phyloP scores from a whole-genome alignment of 92 coral and sea anemone species.

The Porites rus region DNA sequence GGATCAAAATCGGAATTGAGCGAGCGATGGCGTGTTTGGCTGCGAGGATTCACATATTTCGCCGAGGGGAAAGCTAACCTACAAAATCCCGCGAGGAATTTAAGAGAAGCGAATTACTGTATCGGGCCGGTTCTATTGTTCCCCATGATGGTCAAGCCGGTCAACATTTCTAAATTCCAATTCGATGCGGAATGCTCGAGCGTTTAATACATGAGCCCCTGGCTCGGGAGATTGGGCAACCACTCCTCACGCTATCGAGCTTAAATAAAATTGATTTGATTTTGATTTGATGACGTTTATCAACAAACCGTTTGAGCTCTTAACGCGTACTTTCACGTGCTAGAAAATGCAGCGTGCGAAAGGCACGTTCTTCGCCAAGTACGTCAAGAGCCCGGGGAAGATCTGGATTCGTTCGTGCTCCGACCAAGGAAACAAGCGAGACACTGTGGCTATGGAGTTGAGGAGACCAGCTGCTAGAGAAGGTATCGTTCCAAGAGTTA shows the following conservation, averaged over 20 bases:
- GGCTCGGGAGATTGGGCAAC: too few relatives aligned
- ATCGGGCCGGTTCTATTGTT: slow-evolving; percentile 24
- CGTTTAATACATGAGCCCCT: too few relatives aligned
- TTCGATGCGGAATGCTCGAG: too few relatives aligned
- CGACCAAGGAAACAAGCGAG: slow-evolving; percentile 32
- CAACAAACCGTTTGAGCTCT: not conserved
- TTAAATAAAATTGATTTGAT: too few relatives aligned
- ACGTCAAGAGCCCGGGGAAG: slow-evolving; percentile 38
- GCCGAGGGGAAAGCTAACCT: slow-evolving; percentile 40
- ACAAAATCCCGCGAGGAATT: slow-evolving; percentile 22
- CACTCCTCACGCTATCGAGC: too few relatives aligned
- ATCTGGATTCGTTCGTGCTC: slow-evolving; percentile 27
- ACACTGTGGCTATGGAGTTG: slow-evolving; percentile 37
- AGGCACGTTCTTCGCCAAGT: slow-evolving; percentile 41
- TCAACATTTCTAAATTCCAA: too few relatives aligned
- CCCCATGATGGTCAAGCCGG: not conserved
- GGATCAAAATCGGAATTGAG: slow-evolving; percentile 19
- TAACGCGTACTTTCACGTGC: slow-evolving; percentile 14
- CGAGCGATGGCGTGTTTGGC: slow-evolving; percentile 43
- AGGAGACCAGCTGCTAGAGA: slow-evolving; percentile 37
- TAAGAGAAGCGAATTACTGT: slow-evolving; percentile 1
- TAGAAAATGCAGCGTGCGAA: slow-evolving; percentile 30
- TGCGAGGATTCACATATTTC: slow-evolving; percentile 24
- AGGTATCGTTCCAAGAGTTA: slow-evolving; percentile 26
- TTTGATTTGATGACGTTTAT: not conserved